Conservation (phyloP, 2,113 vertebrate genomes). For the Chloropsis hardwickii region DNA sequence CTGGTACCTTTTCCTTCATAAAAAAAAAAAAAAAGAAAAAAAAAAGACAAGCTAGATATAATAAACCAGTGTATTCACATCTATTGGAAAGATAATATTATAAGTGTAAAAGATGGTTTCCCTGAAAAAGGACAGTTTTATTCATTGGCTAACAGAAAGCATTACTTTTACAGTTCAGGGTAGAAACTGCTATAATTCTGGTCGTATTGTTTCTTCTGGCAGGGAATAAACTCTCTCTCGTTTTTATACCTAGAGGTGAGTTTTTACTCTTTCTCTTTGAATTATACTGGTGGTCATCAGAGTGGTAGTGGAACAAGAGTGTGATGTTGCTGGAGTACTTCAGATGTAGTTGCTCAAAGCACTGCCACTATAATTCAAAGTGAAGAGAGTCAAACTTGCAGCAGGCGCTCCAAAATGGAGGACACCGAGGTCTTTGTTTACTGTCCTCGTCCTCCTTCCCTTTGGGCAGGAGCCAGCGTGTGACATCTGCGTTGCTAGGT, state of each 20-base stretch:
- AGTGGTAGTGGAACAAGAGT: slow-evolving; percentile 48
- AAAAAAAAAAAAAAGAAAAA: neutral
- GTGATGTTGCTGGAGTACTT: slow-evolving; percentile 57
- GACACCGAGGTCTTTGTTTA: slow-evolving; percentile 62
- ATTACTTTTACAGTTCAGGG: slow-evolving; percentile 52
- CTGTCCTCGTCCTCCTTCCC: slow-evolving; percentile 65
- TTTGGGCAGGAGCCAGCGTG: slow-evolving; percentile 47
- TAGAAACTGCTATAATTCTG: slow-evolving; percentile 46
- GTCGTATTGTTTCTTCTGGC: slow-evolving; percentile 40
- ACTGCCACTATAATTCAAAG: slow-evolving; percentile 72
- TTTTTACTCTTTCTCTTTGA: slow-evolving; percentile 78
- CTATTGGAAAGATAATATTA: slow-evolving; percentile 8
- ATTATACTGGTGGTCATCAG: slow-evolving; percentile 75
- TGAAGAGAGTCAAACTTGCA: slow-evolving; percentile 66
- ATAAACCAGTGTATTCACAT: slow-evolving; percentile 39
- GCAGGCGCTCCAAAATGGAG: slow-evolving; percentile 67
- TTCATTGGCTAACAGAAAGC: slow-evolving; percentile 25
- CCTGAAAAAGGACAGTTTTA: slow-evolving; percentile 7
- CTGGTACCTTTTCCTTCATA: neutral
- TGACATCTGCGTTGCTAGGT: slow-evolving; percentile 63
- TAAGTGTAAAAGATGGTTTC: slow-evolving; percentile 33
- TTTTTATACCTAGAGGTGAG: slow-evolving; percentile 73
- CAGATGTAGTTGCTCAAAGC: slow-evolving; percentile 72
- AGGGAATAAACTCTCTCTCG: slow-evolving; percentile 51
- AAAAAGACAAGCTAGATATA: neutral